Evolutionary conservation across 2,888 invertebrate species (phyloP).

Genomic region (Torymus texanus): DNA sequence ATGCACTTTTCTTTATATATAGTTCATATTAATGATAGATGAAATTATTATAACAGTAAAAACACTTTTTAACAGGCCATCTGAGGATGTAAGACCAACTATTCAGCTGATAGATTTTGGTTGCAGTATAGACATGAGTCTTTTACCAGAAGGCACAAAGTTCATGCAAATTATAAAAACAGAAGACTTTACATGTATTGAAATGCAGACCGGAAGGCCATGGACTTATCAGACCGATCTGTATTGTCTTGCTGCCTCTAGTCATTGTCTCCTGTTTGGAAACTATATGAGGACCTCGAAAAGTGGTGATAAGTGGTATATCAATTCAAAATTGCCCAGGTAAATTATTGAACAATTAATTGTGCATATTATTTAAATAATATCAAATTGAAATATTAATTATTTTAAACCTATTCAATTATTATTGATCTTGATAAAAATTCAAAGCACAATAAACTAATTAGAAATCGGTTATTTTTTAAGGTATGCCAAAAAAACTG

Average conservation of each 20-base stretch:
- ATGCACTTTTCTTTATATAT: slow-evolving; percentile 68
- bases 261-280: slow-evolving; percentile 91
- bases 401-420: too few relatives aligned
- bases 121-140: slow-evolving; percentile 93
- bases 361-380: neutral
- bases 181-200: slow-evolving; percentile 88
- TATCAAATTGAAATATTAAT: neutral
- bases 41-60: too few relatives aligned
- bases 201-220: slow-evolving; percentile 92
- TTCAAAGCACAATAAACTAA: neutral
- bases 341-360: slow-evolving; percentile 65
- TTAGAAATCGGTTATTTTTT: slow-evolving; percentile 54
- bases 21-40: too few relatives aligned
- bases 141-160: slow-evolving; percentile 85
- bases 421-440: neutral
- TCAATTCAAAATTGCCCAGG: slow-evolving; percentile 84
- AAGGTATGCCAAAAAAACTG: slow-evolving; percentile 82
- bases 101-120: slow-evolving; percentile 96
- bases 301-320: slow-evolving; percentile 81
- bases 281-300: slow-evolving; percentile 90
- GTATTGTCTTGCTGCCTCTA: slow-evolving; percentile 91
- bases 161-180: slow-evolving; percentile 87
- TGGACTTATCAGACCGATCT: slow-evolving; percentile 97
- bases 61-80: slow-evolving; percentile 75
- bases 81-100: slow-evolving; percentile 81